These are phyloP conservation scores for Allobates femoralis DNA, from an alignment of 2,797 vertebrate species.

Conservation along the genomic window DNA sequence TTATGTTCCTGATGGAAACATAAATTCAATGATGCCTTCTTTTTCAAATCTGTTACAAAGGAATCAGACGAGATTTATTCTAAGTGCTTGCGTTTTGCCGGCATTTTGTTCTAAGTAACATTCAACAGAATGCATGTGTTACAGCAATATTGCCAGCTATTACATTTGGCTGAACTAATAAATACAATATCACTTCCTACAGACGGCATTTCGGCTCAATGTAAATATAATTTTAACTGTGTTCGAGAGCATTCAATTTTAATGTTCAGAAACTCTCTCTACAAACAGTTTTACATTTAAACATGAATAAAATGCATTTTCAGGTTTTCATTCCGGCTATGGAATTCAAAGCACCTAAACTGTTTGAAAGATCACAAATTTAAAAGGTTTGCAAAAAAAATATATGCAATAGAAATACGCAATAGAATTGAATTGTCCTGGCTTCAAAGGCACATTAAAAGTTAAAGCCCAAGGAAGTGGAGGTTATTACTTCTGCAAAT, in stretches of 20 bases:
- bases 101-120: slow-evolving; percentile 47
- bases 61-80: slow-evolving; percentile 46
- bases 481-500: slow-evolving; percentile 3
- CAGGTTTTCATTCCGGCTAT: background rate
- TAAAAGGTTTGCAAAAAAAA: slow-evolving; percentile 15
- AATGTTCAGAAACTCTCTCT: slow-evolving; percentile 29
- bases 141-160: slow-evolving; percentile 29
- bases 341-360: background rate
- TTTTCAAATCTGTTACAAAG: slow-evolving; percentile 50
- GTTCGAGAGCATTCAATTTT: slow-evolving; percentile 33
- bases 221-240: slow-evolving; percentile 36
- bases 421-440: slow-evolving; percentile 42
- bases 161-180: slow-evolving; percentile 28
- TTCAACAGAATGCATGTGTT: slow-evolving; percentile 40
- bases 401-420: background rate
- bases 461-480: slow-evolving; percentile 8
- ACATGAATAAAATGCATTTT: slow-evolving; percentile 38
- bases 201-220: slow-evolving; percentile 25
- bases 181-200: slow-evolving; percentile 23
- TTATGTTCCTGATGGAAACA: slow-evolving; percentile 55
- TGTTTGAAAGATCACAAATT: slow-evolving; percentile 23
- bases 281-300: slow-evolving; percentile 30
- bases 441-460: background rate
- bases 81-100: slow-evolving; percentile 45
- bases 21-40: slow-evolving; percentile 53